Base-by-base conservation (phyloP, 2,888 invertebrate species). In the Acrobasis consociella region DNA sequence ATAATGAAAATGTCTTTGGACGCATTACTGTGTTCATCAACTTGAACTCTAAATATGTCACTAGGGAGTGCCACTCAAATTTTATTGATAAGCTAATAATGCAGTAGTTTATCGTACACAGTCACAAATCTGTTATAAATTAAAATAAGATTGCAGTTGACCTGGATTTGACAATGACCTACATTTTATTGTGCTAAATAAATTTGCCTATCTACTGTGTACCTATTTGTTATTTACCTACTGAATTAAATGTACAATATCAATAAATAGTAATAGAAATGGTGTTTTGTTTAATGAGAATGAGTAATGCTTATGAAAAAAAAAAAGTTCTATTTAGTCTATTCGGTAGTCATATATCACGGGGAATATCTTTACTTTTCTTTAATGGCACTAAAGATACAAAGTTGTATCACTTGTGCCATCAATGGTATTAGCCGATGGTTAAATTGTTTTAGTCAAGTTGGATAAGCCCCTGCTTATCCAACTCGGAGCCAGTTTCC, bases 31-130 rank as follows among this genome's bases (percentile, higher is more conserved):
- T 50, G 58, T 9, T 49, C 58, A 49, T 59, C 49, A 59, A 59
- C 58, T 59, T 59, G 58, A 59, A 59, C 58, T 59, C 49, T 49
- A 49, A 58, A 31, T 58, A 58, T 58, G 58, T 49, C 22, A 59
- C 22, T n/a, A 58, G 58, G 58, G 56, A 56, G 56, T 56, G 56
- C 17, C 42, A 42, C 56, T 56, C 50, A 9, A 50, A 17, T 49
- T 56, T 62, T 49, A 53, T 55, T 49, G 49, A 62, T 55, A 55
- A 62, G 52, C 13, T 17, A 52, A 38, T 22, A 42, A 42, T 46
- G 56, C 56, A 56, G 17, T 31, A 2, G 31, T 56, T 56, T 56
- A 56, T 56, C 42, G 13, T 42, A 22, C 22, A 56, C 2, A 50
- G 17, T 22, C 22, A 13, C 5, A 52, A 52, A 11, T 52, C 16